phyloP scores from a whole-genome alignment of 1,140 invertebrate genomes.

The Delia radicum region DNA sequence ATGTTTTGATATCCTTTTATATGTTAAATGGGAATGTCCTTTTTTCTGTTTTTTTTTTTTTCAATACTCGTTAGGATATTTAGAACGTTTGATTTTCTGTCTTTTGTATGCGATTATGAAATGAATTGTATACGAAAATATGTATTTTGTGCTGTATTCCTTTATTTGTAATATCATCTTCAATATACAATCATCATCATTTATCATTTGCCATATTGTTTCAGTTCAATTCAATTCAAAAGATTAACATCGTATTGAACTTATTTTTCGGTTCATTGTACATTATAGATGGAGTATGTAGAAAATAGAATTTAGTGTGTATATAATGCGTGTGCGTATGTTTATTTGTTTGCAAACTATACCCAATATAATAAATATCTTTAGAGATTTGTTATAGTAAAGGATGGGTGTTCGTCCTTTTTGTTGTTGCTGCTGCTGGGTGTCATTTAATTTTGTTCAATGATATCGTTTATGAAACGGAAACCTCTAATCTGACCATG shows the following conservation, averaged over 20 bases:
- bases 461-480: conserved; percentile 51
- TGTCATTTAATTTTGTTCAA: conserved; percentile 55
- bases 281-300: background rate
- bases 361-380: background rate
- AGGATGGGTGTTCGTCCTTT: background rate
- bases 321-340: background rate
- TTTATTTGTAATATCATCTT: background rate
- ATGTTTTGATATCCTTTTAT: conserved; percentile 17
- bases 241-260: conserved; percentile 53
- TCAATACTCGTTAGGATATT: background rate
- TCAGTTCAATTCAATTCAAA: conserved; percentile 37
- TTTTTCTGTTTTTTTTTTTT: background rate
- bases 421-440: conserved; percentile 22
- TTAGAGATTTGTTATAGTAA: conserved; percentile 1
- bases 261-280: conserved; percentile 49
- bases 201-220: conserved; percentile 55
- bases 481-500: conserved; percentile 53
- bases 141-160: background rate
- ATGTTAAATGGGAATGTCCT: background rate
- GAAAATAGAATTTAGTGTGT: too few species aligned
- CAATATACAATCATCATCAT: conserved; percentile 41
- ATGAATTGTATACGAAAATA: too few species aligned
- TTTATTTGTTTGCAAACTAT: conserved; percentile 29
- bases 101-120: too few species aligned
- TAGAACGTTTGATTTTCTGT: background rate